phyloP scores from a whole-genome alignment of 2,797 vertebrate species.

The Xerus rutilus region DNA sequence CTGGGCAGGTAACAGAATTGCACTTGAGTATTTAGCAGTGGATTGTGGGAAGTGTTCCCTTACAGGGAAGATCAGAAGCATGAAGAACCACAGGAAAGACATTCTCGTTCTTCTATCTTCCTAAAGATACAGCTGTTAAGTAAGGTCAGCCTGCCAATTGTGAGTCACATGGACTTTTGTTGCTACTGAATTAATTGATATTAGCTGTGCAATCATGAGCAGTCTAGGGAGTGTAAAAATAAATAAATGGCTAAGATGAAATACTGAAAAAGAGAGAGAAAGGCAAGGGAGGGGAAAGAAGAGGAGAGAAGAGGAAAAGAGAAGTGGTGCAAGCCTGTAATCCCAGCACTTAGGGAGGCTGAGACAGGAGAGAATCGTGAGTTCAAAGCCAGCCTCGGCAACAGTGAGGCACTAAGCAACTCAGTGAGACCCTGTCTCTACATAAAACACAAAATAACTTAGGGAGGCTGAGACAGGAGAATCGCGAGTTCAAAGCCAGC shows the following conservation, averaged over 20 bases:
- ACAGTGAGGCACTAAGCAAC: no score
- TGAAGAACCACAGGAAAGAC: neutral
- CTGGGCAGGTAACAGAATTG: neutral
- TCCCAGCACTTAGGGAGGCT: neutral
- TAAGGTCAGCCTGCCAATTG: neutral
- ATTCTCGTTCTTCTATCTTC: neutral
- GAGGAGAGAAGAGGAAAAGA: neutral
- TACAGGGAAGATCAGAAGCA: neutral
- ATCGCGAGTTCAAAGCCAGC: no score
- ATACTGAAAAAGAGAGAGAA: neutral
- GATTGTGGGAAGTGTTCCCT: neutral
- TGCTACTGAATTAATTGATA: conserved; percentile 20
- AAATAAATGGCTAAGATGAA: neutral
- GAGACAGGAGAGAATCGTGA: neutral
- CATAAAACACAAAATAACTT: no score
- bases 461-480: no score
- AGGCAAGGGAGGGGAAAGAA: neutral
- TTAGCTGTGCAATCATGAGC: neutral
- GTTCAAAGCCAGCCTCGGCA: no score
- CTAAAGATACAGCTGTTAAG: neutral
- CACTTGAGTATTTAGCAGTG: neutral
- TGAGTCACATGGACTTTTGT: neutral
- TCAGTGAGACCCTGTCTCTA: no score
- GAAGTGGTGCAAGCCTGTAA: no score
- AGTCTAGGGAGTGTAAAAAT: neutral